phyloP scores from a whole-genome alignment of 2,888 invertebrate genomes.

The Agriopis leucophaearia region DNA sequence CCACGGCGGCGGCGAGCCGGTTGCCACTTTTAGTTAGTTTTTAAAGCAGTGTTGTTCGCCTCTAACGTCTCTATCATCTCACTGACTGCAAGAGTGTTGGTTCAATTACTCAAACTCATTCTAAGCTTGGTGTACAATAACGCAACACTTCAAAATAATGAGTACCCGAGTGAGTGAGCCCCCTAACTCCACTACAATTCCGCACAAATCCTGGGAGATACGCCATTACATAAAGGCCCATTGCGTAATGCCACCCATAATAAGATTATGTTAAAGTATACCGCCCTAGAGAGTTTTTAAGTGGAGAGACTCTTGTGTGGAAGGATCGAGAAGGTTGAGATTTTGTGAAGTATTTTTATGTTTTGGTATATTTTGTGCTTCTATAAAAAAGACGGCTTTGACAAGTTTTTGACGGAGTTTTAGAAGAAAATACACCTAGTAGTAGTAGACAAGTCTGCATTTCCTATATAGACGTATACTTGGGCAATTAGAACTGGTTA shows the following conservation, averaged over 20 bases:
- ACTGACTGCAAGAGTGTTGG: too few species aligned
- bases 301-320: conserved; percentile 18
- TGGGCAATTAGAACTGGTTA: too few species aligned
- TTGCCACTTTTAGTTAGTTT: too few species aligned
- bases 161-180: conserved; percentile 5
- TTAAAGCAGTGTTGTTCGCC: too few species aligned
- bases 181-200: conserved; percentile 25
- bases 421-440: neutral
- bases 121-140: neutral
- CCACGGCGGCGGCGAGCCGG: too few species aligned
- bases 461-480: too few species aligned
- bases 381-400: neutral
- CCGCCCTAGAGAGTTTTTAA: conserved; percentile 25
- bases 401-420: neutral
- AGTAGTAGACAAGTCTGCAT: too few species aligned
- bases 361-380: neutral
- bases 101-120: neutral
- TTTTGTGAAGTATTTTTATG: conserved; percentile 7
- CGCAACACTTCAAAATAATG: conserved; percentile 9
- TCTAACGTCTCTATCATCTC: too few species aligned
- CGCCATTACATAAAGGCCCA: conserved; percentile 30
- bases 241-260: conserved; percentile 33
- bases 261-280: conserved; percentile 34
- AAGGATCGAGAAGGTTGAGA: conserved; percentile 7
- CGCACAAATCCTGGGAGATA: conserved; percentile 27